phyloP scores from a whole-genome alignment of 2,797 vertebrate genomes.

The Cephalopachus bancanus region DNA sequence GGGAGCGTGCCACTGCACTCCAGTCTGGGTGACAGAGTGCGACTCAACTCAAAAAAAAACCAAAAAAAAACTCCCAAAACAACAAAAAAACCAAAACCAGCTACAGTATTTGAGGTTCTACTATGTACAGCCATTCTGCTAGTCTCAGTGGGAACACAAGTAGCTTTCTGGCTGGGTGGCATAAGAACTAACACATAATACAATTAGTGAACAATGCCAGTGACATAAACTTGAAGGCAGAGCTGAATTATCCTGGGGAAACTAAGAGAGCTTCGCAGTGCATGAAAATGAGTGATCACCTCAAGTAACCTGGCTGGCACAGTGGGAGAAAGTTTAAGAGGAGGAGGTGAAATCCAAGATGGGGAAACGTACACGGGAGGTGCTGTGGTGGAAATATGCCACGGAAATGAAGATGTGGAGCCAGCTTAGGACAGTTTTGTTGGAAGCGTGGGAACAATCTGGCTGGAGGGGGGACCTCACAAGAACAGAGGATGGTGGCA shows the following conservation, averaged over 20 bases:
- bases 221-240: not conserved
- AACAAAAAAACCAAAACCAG: not conserved
- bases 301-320: not conserved
- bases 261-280: not conserved
- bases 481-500: not conserved
- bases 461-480: not conserved
- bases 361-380: not conserved
- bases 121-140: not conserved
- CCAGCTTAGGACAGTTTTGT: not conserved
- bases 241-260: conserved; percentile 57
- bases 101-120: not conserved
- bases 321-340: not conserved
- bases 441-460: not conserved
- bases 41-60: too few species aligned
- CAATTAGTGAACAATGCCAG: not conserved
- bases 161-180: not conserved
- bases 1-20: too few species aligned
- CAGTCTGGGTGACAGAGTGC: too few species aligned
- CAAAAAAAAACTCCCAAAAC: too few species aligned
- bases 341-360: not conserved
- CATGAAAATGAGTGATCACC: not conserved
- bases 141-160: not conserved
- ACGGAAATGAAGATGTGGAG: not conserved
- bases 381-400: not conserved
- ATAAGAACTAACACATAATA: not conserved